Percentiles rank a stretch among this genome's conserved stretches.
phyloP scores from a whole-genome alignment of 2,797 vertebrate species.

The Macrochelys suwanniensis region DNA sequence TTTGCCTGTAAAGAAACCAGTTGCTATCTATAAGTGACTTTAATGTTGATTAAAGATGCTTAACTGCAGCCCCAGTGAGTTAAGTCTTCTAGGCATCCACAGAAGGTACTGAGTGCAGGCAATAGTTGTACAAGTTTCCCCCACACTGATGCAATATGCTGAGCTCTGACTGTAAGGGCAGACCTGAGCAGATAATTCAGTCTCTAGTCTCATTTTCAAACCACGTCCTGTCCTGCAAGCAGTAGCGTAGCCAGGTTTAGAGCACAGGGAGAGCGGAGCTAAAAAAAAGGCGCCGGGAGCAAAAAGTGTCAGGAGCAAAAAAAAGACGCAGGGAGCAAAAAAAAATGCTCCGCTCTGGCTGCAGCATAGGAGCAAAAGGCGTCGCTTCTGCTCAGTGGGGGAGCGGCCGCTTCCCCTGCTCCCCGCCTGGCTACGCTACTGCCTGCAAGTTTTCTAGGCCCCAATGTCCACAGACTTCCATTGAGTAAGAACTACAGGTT shows the following conservation, averaged over 20 bases:
- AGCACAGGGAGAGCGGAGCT: too few relatives aligned
- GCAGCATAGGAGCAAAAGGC: too few relatives aligned
- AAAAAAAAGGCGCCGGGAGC: too few relatives aligned
- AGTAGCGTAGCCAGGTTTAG: too few relatives aligned
- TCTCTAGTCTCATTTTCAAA: neutral
- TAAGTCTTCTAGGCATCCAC: neutral
- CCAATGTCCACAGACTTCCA: neutral
- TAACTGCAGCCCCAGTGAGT: neutral
- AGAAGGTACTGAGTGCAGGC: rapidly evolving
- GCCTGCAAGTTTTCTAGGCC: neutral
- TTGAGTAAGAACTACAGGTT: rapidly evolving
- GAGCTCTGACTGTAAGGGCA: neutral
- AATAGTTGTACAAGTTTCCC: neutral
- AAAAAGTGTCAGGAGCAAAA: too few relatives aligned
- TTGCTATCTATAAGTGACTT: neutral
- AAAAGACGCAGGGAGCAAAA: too few relatives aligned
- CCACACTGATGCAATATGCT: neutral
- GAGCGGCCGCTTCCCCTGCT: too few relatives aligned
- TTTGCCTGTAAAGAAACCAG: neutral
- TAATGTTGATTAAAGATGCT: neutral
- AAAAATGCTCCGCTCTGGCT: too few relatives aligned
- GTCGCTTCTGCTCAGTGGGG: too few relatives aligned
- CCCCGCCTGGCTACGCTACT: too few relatives aligned
- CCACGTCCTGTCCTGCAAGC: neutral
- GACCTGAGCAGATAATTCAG: neutral